phyloP scores from a whole-genome alignment of 2,113 vertebrate genomes.

The Epinephelus cyanopodus region DNA sequence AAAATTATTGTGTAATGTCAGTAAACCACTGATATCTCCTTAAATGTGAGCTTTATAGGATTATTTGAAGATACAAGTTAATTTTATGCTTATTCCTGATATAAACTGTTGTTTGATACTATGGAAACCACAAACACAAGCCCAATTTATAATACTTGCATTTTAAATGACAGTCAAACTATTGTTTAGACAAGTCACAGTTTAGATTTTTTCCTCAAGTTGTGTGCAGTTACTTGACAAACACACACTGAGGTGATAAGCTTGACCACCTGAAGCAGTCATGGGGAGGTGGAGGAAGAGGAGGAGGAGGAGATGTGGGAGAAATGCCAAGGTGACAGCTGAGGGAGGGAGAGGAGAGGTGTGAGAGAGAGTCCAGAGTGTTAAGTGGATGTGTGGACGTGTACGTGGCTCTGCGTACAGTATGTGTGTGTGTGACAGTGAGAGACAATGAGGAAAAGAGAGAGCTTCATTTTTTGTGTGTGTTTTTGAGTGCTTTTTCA shows the following conservation, averaged over 20 bases:
- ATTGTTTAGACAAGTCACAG: background rate
- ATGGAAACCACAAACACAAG: background rate
- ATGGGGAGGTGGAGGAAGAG: background rate
- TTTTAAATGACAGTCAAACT: background rate
- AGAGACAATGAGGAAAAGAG: background rate
- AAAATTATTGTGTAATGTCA: background rate
- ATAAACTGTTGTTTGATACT: background rate
- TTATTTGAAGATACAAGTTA: background rate
- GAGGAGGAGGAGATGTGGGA: slow-evolving; percentile 16
- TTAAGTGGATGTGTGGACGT: background rate
- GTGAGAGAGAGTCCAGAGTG: slow-evolving; percentile 6
- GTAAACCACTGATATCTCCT: too few species aligned
- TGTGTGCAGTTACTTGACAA: slow-evolving; percentile 9
- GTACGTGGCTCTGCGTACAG: too few species aligned
- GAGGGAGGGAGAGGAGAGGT: slow-evolving; percentile 16
- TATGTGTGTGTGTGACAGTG: background rate
- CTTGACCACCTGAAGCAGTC: slow-evolving; percentile 7
- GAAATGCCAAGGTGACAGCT: slow-evolving; percentile 27
- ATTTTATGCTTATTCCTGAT: background rate
- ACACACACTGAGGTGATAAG: background rate
- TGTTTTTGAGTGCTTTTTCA: background rate
- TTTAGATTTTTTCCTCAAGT: background rate
- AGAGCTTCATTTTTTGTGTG: background rate
- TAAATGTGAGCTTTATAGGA: background rate
- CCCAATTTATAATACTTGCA: background rate